Conservation (phyloP, 2,113 vertebrate genomes). For the Myotis brandtii region DNA sequence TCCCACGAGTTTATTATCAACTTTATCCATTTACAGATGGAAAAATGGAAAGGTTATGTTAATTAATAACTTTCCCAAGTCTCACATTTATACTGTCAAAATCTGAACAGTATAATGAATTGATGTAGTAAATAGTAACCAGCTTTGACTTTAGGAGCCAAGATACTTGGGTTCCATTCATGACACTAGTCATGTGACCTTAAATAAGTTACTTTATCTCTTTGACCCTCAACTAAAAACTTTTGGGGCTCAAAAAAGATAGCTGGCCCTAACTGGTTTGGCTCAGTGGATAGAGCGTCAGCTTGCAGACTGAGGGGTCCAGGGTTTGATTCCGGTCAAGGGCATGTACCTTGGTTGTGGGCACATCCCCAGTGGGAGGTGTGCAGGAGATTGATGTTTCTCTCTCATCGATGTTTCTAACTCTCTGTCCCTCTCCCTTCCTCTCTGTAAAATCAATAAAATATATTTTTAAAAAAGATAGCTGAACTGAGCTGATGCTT, state of each 20-base stretch:
- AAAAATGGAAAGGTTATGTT: background rate
- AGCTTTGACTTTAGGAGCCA: background rate
- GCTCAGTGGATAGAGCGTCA: too few relatives aligned
- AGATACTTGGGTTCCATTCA: background rate
- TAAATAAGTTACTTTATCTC: background rate
- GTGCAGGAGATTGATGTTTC: too few relatives aligned
- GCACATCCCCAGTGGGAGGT: too few relatives aligned
- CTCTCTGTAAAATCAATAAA: too few relatives aligned
- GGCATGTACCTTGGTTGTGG: too few relatives aligned
- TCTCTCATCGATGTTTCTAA: too few relatives aligned
- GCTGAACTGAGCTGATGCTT: background rate
- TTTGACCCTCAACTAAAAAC: background rate
- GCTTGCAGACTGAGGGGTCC: too few relatives aligned
- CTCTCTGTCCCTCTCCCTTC: too few relatives aligned
- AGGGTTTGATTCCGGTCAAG: too few relatives aligned
- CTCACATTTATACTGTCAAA: background rate
- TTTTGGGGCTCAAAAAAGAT: background rate
- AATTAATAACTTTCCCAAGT: background rate
- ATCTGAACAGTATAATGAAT: background rate
- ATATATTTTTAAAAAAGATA: too few relatives aligned
- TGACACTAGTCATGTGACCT: background rate
- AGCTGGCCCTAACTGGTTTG: too few relatives aligned
- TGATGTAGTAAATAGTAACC: background rate
- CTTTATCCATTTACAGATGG: background rate
- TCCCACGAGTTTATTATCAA: background rate